Conservation (phyloP, 2,113 vertebrate genomes). For the Typhlomys cinereus region DNA sequence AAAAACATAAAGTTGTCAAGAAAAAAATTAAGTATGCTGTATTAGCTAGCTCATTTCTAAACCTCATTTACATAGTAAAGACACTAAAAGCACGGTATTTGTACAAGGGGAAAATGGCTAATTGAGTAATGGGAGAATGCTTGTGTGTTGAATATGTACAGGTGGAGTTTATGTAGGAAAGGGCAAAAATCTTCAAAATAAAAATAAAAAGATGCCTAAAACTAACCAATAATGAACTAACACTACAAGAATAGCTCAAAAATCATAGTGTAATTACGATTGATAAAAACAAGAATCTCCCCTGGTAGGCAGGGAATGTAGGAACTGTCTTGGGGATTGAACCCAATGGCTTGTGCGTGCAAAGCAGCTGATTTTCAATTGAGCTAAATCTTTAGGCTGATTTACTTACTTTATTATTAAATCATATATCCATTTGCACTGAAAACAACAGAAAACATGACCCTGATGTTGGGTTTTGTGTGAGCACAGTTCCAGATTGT, state of each 20-base stretch:
- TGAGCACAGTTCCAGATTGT: constrained; percentile 38
- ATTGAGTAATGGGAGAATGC: neutral
- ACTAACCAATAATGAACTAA: neutral
- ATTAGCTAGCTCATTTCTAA: neutral
- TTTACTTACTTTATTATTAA: constrained; percentile 48
- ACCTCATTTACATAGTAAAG: neutral
- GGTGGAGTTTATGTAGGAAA: constrained; percentile 31
- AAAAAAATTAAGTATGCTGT: constrained; percentile 18
- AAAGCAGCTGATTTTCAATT: neutral
- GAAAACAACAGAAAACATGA: constrained; percentile 15
- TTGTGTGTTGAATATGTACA: neutral
- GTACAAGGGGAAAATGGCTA: too few relatives aligned
- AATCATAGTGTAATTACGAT: neutral
- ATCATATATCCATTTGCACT: neutral
- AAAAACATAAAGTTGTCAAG: constrained; percentile 4
- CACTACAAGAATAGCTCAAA: constrained; percentile 21
- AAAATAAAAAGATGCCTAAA: constrained; percentile 5
- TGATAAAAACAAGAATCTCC: neutral
- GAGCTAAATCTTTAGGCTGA: neutral
- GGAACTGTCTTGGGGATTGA: neutral
- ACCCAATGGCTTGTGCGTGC: neutral
- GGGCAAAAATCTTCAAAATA: neutral
- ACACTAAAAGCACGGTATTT: constrained; percentile 12
- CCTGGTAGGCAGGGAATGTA: neutral
- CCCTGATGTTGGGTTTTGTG: neutral